A percentile compares a stretch with the other conserved stretches of the same genome.
phyloP scores from a whole-genome alignment of 1,140 invertebrate species.

The Helicoverpa armigera region DNA sequence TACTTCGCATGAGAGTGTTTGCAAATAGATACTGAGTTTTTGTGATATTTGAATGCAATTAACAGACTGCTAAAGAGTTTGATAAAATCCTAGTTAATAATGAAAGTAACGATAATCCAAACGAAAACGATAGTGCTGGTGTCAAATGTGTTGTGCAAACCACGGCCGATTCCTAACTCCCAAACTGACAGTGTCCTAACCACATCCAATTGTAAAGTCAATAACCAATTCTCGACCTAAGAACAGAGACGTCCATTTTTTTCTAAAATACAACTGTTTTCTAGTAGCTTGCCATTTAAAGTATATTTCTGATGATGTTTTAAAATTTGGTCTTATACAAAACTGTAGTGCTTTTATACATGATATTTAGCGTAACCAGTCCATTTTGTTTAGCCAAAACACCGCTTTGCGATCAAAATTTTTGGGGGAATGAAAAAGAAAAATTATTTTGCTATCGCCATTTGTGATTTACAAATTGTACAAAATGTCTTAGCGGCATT shows the following conservation, averaged over 20 bases:
- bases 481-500: conserved; percentile 65
- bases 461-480: conserved; percentile 76
- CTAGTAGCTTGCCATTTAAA: conserved; percentile 83
- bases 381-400: conserved; percentile 86
- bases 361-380: conserved; percentile 83
- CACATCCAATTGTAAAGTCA: conserved; percentile 76
- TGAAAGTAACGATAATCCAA: conserved; percentile 46
- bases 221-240: conserved; percentile 83
- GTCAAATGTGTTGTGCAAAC: conserved; percentile 50
- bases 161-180: conserved; percentile 45
- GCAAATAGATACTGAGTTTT: conserved; percentile 78
- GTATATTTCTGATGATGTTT: conserved; percentile 85
- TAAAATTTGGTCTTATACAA: conserved; percentile 83
- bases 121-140: conserved; percentile 54
- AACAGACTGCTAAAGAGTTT: conserved; percentile 77
- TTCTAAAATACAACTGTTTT: conserved; percentile 79
- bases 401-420: conserved; percentile 80
- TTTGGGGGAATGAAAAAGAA: conserved; percentile 60
- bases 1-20: conserved; percentile 78
- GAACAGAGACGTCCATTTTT: conserved; percentile 86
- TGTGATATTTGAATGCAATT: conserved; percentile 78
- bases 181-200: conserved; percentile 64
- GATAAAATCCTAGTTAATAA: conserved; percentile 71
- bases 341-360: conserved; percentile 85
- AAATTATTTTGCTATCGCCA: conserved; percentile 84